Conservation (phyloP, 2,888 invertebrate genomes). For the Archips xylosteana region DNA sequence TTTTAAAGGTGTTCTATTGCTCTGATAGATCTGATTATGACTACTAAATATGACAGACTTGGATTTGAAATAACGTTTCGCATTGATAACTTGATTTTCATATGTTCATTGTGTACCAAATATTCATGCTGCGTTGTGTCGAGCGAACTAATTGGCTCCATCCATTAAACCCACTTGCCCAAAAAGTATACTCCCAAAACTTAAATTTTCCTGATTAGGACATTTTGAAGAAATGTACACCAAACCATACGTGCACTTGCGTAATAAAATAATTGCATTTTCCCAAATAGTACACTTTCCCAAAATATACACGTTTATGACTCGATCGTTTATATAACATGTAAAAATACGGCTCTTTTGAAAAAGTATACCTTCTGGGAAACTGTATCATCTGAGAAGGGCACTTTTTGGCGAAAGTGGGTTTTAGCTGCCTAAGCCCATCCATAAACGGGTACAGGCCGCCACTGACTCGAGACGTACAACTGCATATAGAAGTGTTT, state of each 20-base stretch:
- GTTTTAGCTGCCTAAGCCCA: neutral
- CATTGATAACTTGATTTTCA: neutral
- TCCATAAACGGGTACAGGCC: neutral
- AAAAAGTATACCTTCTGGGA: too few species aligned
- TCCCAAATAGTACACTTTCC: too few species aligned
- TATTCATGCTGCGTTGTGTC: conserved; percentile 2
- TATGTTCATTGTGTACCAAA: neutral
- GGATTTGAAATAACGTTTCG: neutral
- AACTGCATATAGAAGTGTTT: conserved; percentile 17
- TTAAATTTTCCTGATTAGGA: too few species aligned
- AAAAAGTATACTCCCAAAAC: too few species aligned
- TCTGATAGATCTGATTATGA: neutral
- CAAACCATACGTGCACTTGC: too few species aligned
- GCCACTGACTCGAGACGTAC: neutral
- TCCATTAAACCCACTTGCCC: neutral
- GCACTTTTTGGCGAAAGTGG: too few species aligned
- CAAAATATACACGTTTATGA: too few species aligned
- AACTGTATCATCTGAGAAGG: too few species aligned
- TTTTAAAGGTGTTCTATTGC: neutral
- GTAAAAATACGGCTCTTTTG: too few species aligned
- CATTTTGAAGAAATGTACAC: too few species aligned
- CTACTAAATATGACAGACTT: neutral
- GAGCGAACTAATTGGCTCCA: conserved; percentile 1
- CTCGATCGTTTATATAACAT: too few species aligned
- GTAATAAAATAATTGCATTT: too few species aligned